Base-by-base conservation (phyloP, 1,140 invertebrate genomes). In the Maniola jurtina region DNA sequence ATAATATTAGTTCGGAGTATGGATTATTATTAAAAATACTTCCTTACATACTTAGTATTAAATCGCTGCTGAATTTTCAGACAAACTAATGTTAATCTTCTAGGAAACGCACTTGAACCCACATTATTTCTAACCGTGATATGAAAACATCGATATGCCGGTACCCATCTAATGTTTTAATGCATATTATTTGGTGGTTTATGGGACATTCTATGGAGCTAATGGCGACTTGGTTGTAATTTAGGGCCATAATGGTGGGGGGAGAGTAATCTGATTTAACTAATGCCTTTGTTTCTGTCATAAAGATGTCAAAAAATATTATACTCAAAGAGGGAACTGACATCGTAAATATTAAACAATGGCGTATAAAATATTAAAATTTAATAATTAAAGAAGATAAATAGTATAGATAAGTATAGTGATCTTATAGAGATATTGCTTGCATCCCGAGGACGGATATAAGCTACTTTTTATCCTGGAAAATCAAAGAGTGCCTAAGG, bases 161-260 rank as follows among this genome's bases (percentile, higher is more conserved):
- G 42, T 61, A 55, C 59, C 65, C 52, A 62, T 72, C 68, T 77
- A 73, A 77, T 75, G 69, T 79, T 76, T 74, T 79, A 77, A 79
- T 75, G 70, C 66, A 70, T 69, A 77, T 77, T 72, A 72, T 69
- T 62, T 66, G 52, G 70, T 71, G 68, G 68, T 81, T 81, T 81
- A 81, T 72, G 73, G 68, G 55, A 56, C 64, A 69, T 69, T 64
- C 62, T 40, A 67, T 67, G 59, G 68, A 54, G 62, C 57, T 71
- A 69, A 72, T 72, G 70, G 70, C 60, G 61, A 56, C 67, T 57
- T 57, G 54, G 13, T 59, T 66, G 45, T 64, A 45, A 65, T 61
- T 69, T 15, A 61, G 58, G 36, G 57, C 47, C 38, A 54, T 38
- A 48, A 65, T 50, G 62, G 63, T 59, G 63, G 65, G 63, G 50